A percentile compares a stretch with the other conserved stretches of the same genome.
Conservation (phyloP, 2,888 invertebrate species). For the Eupsilia transversa region DNA sequence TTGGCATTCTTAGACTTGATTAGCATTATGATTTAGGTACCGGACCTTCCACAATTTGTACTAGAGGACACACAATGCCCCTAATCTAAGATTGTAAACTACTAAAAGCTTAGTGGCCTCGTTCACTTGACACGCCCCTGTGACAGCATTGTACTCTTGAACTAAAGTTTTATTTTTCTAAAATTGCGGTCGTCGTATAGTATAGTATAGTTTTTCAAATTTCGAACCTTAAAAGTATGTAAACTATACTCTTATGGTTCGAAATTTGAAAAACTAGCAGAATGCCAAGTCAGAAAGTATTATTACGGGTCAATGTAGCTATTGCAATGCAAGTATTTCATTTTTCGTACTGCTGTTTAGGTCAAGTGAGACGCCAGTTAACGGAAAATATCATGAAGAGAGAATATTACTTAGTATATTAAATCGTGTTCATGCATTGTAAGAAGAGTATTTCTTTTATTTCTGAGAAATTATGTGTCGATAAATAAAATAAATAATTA, state of each 20-base stretch:
- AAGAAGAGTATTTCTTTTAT: too few species aligned
- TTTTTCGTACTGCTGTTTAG: background rate
- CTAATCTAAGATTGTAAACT: background rate
- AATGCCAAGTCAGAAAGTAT: background rate
- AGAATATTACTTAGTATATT: too few species aligned
- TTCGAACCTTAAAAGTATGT: too few species aligned
- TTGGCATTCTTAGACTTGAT: background rate
- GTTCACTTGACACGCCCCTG: conserved; percentile 18
- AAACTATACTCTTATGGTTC: too few species aligned
- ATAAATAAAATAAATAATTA: too few species aligned
- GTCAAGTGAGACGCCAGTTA: background rate
- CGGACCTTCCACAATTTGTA: conserved; percentile 26
- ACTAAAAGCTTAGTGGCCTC: background rate
- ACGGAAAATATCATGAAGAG: background rate
- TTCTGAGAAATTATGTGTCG: too few species aligned
- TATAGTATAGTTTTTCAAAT: too few species aligned
- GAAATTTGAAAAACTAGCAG: background rate
- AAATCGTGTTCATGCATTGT: too few species aligned
- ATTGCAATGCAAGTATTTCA: background rate
- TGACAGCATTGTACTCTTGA: background rate
- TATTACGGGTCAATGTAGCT: background rate
- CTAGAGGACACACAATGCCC: too few species aligned
- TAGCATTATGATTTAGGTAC: background rate
- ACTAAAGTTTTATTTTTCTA: background rate
- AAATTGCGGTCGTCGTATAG: background rate